phyloP scores from a whole-genome alignment of 2,113 vertebrate genomes.

The Propithecus coquereli region DNA sequence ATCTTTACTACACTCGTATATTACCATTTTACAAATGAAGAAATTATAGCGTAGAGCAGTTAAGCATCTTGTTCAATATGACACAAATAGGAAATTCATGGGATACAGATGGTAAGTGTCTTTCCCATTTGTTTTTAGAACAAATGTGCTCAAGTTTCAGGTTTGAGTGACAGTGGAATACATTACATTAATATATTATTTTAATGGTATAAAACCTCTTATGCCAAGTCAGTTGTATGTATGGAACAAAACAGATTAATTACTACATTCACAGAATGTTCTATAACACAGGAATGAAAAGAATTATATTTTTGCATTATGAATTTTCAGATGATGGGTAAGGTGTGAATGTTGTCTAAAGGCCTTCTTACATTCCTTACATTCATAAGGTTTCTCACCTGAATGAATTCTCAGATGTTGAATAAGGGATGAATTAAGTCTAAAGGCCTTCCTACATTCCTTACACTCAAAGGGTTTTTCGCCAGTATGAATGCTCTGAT shows the following conservation, averaged over 20 bases:
- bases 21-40: conserved; percentile 9
- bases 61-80: conserved; percentile 1
- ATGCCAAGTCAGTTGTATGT: background rate
- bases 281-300: background rate
- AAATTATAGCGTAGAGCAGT: background rate
- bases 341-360: conserved; percentile 73
- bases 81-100: conserved; percentile 1
- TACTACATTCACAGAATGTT: conserved; percentile 27
- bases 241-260: conserved; percentile 19
- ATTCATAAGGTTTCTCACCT: conserved; percentile 75
- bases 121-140: conserved; percentile 5
- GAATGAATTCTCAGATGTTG: conserved; percentile 79
- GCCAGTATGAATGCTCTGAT: conserved; percentile 79
- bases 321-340: conserved; percentile 72
- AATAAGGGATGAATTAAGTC: conserved; percentile 83
- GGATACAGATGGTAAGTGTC: background rate
- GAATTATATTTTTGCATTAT: conserved; percentile 57
- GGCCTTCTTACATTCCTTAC: conserved; percentile 71
- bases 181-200: background rate
- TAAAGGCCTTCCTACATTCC: conserved; percentile 79
- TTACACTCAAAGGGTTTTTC: conserved; percentile 77
- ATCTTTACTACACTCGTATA: background rate
- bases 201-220: background rate
- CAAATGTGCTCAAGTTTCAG: background rate
- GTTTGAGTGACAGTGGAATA: background rate